These are phyloP conservation scores for Entomobrya multifasciata DNA, from an alignment of 2,888 invertebrate genomes.

Conservation along the genomic window DNA sequence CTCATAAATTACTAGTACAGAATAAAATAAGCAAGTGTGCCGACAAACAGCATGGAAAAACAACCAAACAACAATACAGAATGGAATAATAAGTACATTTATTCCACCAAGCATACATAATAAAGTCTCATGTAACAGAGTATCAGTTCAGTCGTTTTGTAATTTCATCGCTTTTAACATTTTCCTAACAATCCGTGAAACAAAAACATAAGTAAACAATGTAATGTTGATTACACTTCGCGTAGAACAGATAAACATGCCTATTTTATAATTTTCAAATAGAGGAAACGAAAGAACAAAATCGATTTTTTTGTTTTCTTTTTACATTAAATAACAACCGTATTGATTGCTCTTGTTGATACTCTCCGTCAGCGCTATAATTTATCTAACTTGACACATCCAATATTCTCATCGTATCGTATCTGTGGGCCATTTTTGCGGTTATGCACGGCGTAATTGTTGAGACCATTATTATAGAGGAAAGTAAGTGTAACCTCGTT, in stretches of 20 bases:
- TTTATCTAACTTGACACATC: conserved; percentile 1
- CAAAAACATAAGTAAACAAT: too few relatives aligned
- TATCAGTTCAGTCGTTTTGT: too few relatives aligned
- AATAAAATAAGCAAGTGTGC: too few relatives aligned
- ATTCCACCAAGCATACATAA: too few relatives aligned
- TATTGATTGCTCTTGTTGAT: too few relatives aligned
- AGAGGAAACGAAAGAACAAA: conserved; percentile 18
- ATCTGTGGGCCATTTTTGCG: background rate
- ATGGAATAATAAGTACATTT: conserved; percentile 12
- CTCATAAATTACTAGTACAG: conserved; percentile 11
- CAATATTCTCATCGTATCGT: background rate
- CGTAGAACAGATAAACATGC: conserved; percentile 2
- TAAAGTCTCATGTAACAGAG: too few relatives aligned
- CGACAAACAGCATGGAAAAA: too few relatives aligned
- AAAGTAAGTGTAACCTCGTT: background rate
- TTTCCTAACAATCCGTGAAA: too few relatives aligned
- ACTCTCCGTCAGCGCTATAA: background rate
- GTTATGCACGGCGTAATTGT: conserved; percentile 25
- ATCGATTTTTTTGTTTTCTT: background rate
- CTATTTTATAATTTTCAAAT: conserved; percentile 10
- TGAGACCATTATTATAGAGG: background rate
- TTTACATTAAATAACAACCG: too few relatives aligned
- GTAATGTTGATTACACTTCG: background rate
- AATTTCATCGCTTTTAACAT: too few relatives aligned
- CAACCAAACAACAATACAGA: background rate